These are phyloP conservation scores for Matsumyia berberina DNA, from an alignment of 2,888 invertebrate genomes.

Conservation along the genomic window DNA sequence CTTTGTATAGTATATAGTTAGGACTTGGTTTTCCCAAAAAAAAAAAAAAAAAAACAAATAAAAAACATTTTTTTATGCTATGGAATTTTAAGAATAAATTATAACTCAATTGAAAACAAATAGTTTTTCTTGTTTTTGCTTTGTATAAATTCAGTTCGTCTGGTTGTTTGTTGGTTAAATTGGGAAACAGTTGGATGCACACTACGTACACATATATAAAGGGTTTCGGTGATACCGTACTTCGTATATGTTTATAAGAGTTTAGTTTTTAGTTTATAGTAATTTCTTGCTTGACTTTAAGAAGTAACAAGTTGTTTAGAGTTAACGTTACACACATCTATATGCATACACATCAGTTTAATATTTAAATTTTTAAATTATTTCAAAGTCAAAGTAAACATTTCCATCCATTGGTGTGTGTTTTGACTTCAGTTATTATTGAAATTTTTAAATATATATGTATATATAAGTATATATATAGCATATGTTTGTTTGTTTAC, in stretches of 20 bases:
- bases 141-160: slow-evolving; percentile 52
- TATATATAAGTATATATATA: too few relatives aligned
- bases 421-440: slow-evolving; percentile 22
- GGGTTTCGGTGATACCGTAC: slow-evolving; percentile 42
- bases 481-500: slow-evolving; percentile 49
- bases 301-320: slow-evolving; percentile 19
- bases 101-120: slow-evolving; percentile 20
- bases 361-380: slow-evolving; percentile 51
- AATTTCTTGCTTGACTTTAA: slow-evolving; percentile 14
- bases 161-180: slow-evolving; percentile 37
- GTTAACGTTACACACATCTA: slow-evolving; percentile 2
- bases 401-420: slow-evolving; percentile 46
- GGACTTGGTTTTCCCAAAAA: slow-evolving; percentile 22
- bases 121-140: neutral
- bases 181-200: slow-evolving; percentile 38
- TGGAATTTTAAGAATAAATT: slow-evolving; percentile 48
- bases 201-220: slow-evolving; percentile 30
- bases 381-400: slow-evolving; percentile 77
- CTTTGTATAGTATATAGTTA: neutral
- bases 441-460: slow-evolving; percentile 22
- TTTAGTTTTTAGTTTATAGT: slow-evolving; percentile 15
- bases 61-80: slow-evolving; percentile 39
- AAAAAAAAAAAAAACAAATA: too few relatives aligned
- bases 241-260: slow-evolving; percentile 41
- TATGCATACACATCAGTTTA: neutral